Conservation (phyloP, 2,888 invertebrate species). For the Mimumesa dahlbomi region DNA sequence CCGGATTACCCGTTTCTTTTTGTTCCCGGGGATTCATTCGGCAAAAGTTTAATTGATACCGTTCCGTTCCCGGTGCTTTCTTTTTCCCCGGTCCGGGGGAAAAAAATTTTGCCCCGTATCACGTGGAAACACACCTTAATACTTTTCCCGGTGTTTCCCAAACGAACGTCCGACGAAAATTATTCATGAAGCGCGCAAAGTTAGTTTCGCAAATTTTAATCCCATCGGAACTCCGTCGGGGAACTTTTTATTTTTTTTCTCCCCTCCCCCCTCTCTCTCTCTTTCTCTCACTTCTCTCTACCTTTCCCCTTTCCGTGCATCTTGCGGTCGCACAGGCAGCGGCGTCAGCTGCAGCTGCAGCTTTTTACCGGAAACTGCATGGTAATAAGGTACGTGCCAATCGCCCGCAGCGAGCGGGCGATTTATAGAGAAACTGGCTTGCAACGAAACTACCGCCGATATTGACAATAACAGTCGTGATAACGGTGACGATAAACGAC, state of each 20-base stretch:
- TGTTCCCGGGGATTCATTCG: too few species aligned
- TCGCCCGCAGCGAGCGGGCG: constrained; percentile 28
- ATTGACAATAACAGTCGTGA: constrained; percentile 50
- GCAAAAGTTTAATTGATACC: too few species aligned
- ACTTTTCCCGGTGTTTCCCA: neutral
- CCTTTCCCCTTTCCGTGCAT: constrained; percentile 10
- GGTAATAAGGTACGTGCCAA: constrained; percentile 49
- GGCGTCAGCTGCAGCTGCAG: constrained; percentile 50
- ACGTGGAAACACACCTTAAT: too few species aligned
- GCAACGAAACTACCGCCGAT: too few species aligned
- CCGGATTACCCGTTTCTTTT: too few species aligned
- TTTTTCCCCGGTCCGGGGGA: neutral
- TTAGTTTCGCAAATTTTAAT: constrained; percentile 41
- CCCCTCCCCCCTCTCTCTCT: too few species aligned
- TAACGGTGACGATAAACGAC: constrained; percentile 46
- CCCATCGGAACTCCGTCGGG: constrained; percentile 16
- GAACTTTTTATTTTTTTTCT: neutral
- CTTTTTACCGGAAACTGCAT: constrained; percentile 48
- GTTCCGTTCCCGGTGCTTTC: too few species aligned
- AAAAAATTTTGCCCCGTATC: too few species aligned
- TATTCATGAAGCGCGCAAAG: constrained; percentile 33
- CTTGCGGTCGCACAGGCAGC: constrained; percentile 8
- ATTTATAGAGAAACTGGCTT: constrained; percentile 35
- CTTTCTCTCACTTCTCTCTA: too few species aligned
- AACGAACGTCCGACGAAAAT: constrained; percentile 14